Conservation (phyloP, 2,888 invertebrate genomes). For the Nomada goodeniana region DNA sequence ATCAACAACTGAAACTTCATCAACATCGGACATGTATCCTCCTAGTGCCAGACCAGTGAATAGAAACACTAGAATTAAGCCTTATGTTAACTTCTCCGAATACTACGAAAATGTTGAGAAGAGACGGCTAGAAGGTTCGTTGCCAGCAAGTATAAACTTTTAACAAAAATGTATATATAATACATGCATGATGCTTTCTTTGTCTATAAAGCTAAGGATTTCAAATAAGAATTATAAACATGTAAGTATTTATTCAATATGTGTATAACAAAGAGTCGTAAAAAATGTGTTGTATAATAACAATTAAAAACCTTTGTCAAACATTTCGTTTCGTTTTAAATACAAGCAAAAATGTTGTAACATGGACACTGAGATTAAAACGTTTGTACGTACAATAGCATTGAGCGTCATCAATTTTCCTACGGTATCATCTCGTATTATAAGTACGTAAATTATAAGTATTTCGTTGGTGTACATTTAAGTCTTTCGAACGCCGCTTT, state of each 20-base stretch:
- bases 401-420: neutral
- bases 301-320: neutral
- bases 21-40: constrained; percentile 80
- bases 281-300: neutral
- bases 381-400: neutral
- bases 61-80: constrained; percentile 89
- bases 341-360: neutral
- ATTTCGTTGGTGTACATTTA: constrained; percentile 89
- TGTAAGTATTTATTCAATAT: constrained; percentile 30
- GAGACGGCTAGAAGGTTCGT: constrained; percentile 88
- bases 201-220: constrained; percentile 20
- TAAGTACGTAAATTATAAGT: constrained; percentile 61
- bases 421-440: neutral
- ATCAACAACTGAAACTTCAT: constrained; percentile 82
- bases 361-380: neutral
- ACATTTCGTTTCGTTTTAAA: neutral
- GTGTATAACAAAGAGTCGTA: constrained; percentile 5
- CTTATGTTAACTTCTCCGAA: constrained; percentile 94
- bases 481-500: constrained; percentile 94
- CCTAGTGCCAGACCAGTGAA: constrained; percentile 85
- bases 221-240: constrained; percentile 31
- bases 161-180: constrained; percentile 42
- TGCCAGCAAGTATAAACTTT: constrained; percentile 88
- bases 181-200: constrained; percentile 16
- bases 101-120: constrained; percentile 91